These are phyloP conservation scores for Aphodius sticticus DNA, from an alignment of 2,888 invertebrate species.

Conservation along the genomic window DNA sequence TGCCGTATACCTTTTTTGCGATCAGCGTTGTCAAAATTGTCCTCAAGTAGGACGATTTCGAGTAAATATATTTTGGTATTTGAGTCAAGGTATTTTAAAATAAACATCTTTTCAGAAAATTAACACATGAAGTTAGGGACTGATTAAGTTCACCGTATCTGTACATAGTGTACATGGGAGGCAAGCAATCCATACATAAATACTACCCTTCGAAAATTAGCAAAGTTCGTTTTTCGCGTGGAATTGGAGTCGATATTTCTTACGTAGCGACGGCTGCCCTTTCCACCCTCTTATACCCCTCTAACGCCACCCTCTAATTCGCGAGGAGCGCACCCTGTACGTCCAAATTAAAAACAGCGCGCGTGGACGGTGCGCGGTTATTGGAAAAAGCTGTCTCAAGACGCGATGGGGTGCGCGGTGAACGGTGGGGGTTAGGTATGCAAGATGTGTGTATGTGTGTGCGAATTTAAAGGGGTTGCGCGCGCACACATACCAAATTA, in stretches of 20 bases:
- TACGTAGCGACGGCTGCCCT: constrained; percentile 25
- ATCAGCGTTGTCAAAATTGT: no score
- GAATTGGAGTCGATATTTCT: constrained; percentile 49
- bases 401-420: constrained; percentile 39
- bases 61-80: no score
- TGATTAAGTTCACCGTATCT: no score
- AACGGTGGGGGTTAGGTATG: constrained; percentile 35
- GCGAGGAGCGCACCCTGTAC: constrained; percentile 49
- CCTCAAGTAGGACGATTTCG: no score
- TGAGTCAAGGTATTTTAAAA: no score
- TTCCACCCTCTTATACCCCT: constrained; percentile 22
- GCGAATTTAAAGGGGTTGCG: constrained; percentile 38
- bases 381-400: constrained; percentile 43
- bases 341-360: constrained; percentile 54
- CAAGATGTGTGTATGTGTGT: constrained; percentile 49
- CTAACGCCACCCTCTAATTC: constrained; percentile 30
- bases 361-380: constrained; percentile 49
- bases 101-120: no score
- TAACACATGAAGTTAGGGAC: no score
- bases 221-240: neutral
- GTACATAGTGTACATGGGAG: neutral
- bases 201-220: constrained; percentile 5
- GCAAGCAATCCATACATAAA: neutral
- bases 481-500: constrained; percentile 52
- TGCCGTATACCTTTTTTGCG: no score